Evolutionary conservation across 1,140 invertebrate genomes (phyloP).

Genomic region (Drosophila ironensis): DNA sequence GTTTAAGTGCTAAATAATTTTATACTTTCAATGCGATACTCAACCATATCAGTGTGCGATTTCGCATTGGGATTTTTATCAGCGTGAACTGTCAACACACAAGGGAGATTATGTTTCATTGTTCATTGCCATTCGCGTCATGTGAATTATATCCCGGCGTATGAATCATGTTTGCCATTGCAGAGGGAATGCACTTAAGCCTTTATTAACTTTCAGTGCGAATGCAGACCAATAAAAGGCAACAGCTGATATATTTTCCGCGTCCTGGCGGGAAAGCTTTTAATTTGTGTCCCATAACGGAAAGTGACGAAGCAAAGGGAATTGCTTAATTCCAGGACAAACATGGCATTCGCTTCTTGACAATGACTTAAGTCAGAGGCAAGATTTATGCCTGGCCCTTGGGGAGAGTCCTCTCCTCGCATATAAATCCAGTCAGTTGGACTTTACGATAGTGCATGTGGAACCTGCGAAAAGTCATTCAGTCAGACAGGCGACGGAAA

Average conservation of each 20-base stretch:
- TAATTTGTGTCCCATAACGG: slow-evolving; percentile 65
- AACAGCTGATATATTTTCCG: slow-evolving; percentile 15
- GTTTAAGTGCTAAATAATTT: slow-evolving; percentile 11
- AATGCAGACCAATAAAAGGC: slow-evolving; percentile 4
- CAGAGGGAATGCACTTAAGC: slow-evolving; percentile 30
- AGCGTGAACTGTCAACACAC: background rate
- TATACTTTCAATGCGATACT: background rate
- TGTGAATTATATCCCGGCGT: background rate
- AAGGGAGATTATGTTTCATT: background rate
- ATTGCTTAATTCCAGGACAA: slow-evolving; percentile 74
- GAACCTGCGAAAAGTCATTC: slow-evolving; percentile 44
- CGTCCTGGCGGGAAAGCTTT: slow-evolving; percentile 50
- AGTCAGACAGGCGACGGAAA: slow-evolving; percentile 31
- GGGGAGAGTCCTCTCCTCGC: too few species aligned
- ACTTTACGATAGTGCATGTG: slow-evolving; percentile 68
- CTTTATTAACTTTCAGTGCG: slow-evolving; percentile 28
- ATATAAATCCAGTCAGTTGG: slow-evolving; percentile 67
- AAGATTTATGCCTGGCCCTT: slow-evolving; percentile 76
- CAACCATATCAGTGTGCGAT: background rate
- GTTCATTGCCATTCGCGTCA: too few species aligned
- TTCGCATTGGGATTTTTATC: too few species aligned
- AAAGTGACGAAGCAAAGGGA: slow-evolving; percentile 37
- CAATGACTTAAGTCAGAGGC: slow-evolving; percentile 75
- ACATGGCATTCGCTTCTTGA: slow-evolving; percentile 21
- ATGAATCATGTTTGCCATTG: slow-evolving; percentile 9